A percentile compares a stretch with the other conserved stretches of the same genome.
phyloP scores from a whole-genome alignment of 2,113 vertebrate genomes.

The Numenius arquata region DNA sequence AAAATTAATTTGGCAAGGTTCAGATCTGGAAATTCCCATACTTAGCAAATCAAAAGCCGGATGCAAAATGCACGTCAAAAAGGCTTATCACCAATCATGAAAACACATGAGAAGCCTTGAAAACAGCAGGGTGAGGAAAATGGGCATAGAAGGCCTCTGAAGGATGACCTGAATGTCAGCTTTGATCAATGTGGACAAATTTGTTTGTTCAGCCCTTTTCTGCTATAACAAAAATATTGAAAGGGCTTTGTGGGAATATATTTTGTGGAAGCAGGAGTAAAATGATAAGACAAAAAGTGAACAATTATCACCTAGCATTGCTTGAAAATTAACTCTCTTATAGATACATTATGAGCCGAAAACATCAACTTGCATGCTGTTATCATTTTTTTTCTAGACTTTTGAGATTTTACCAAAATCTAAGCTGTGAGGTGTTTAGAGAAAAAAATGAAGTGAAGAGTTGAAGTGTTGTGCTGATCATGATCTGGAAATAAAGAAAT shows the following conservation, averaged over 20 bases:
- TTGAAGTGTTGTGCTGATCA: neutral
- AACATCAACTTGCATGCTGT: neutral
- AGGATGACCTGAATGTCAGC: conserved; percentile 13
- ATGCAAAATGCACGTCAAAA: neutral
- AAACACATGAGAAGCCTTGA: neutral
- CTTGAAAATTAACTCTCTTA: neutral
- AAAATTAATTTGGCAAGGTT: conserved; percentile 34
- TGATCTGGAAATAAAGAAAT: neutral
- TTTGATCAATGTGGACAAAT: conserved; percentile 41
- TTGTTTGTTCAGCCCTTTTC: neutral
- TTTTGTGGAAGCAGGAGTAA: neutral
- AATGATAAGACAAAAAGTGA: neutral
- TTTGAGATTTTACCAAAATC: neutral
- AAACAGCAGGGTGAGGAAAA: neutral
- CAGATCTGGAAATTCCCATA: neutral
- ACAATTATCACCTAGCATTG: neutral
- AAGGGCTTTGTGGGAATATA: neutral
- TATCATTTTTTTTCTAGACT: neutral
- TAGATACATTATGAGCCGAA: neutral
- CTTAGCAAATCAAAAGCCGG: neutral
- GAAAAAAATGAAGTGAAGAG: neutral
- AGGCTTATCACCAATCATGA: neutral
- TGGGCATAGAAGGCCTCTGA: neutral
- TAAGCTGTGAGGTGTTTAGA: neutral
- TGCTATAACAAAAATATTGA: neutral